Evolutionary conservation across 2,113 vertebrate genomes (phyloP).

Genomic region (Pipa parva): DNA sequence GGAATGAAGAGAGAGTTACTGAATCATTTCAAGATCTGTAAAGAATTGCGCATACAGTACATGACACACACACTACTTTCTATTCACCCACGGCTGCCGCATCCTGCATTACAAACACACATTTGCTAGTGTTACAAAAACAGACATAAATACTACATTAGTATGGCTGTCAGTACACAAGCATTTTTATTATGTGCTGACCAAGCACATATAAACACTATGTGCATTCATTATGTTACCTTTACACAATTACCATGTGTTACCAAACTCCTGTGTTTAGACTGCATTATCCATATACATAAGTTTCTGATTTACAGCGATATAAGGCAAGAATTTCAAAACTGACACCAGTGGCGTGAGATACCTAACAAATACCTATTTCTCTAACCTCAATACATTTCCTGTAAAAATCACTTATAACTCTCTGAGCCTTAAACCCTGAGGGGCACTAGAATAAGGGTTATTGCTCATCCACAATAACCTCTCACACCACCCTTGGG

Average conservation of each 20-base stretch:
- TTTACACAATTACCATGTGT: background rate
- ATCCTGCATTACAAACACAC: background rate
- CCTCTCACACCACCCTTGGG: too few species aligned
- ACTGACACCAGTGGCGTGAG: too few species aligned
- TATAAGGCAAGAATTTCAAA: too few species aligned
- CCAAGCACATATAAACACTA: background rate
- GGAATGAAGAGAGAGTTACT: too few species aligned
- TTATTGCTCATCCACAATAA: too few species aligned
- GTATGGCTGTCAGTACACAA: constrained; percentile 22
- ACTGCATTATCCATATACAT: background rate
- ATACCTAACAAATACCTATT: too few species aligned
- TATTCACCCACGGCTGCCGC: background rate
- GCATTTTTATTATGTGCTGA: constrained; percentile 16
- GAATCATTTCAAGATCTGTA: background rate
- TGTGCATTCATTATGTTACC: background rate
- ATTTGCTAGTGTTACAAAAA: background rate
- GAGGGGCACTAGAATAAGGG: too few species aligned
- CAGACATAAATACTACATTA: constrained; percentile 17
- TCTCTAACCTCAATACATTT: too few species aligned
- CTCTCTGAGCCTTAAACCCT: too few species aligned
- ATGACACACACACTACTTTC: background rate
- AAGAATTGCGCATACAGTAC: background rate
- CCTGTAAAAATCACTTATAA: too few species aligned
- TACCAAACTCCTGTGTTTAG: background rate
- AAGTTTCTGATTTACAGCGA: too few species aligned